These are phyloP conservation scores for Entelurus aequoreus DNA, from an alignment of 2,113 vertebrate species.

Conservation along the genomic window DNA sequence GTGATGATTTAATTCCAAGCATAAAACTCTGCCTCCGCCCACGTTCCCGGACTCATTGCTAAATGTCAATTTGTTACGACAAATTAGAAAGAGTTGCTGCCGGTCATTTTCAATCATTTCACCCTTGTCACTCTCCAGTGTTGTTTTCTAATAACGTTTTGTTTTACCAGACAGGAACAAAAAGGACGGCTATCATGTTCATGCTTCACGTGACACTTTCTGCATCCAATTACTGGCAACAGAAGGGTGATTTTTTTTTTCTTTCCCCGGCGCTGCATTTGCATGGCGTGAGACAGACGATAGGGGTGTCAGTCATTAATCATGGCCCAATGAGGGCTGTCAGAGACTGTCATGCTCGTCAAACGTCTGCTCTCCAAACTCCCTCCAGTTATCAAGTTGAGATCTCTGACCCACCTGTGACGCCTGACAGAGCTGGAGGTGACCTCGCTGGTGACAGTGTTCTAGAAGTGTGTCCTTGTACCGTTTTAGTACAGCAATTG, in stretches of 20 bases:
- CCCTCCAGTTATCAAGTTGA: constrained; percentile 71
- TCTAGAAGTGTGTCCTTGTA: not conserved
- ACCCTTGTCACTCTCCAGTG: constrained; percentile 25
- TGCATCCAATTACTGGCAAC: constrained; percentile 59
- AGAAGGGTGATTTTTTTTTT: constrained; percentile 66
- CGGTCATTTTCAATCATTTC: constrained; percentile 46
- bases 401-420: constrained; percentile 75
- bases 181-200: constrained; percentile 4
- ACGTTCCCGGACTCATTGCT: constrained; percentile 25
- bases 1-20: constrained; percentile 29
- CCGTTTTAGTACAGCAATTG: no score
- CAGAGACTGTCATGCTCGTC: constrained; percentile 75
- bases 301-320: constrained; percentile 80
- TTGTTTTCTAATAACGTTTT: constrained; percentile 31
- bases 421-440: constrained; percentile 70
- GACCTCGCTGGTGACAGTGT: constrained; percentile 44
- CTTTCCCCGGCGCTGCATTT: constrained; percentile 53
- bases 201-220: constrained; percentile 39
- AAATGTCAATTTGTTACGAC: constrained; percentile 50
- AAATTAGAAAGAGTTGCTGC: constrained; percentile 49
- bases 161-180: constrained; percentile 17
- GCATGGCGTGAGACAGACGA: constrained; percentile 68
- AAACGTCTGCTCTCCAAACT: constrained; percentile 70
- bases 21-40: constrained; percentile 31
- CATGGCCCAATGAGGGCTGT: constrained; percentile 76